Evolutionary conservation across 2,113 vertebrate genomes (phyloP).

Genomic region (Aptenodytes patagonicus): DNA sequence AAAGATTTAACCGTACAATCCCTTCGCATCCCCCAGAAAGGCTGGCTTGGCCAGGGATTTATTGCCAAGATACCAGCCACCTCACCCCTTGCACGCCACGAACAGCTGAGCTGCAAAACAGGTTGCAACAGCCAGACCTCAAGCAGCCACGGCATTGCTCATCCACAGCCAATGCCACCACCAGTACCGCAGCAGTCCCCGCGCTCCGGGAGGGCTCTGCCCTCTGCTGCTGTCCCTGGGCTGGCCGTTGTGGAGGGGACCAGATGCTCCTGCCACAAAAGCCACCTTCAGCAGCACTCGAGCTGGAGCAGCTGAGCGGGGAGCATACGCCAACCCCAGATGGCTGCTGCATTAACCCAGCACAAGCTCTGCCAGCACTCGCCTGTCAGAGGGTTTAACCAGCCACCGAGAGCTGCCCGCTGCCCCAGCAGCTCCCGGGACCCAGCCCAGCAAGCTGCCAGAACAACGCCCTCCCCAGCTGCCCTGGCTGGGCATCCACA

Average conservation of each 20-base stretch:
- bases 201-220: background rate
- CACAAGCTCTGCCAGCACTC: background rate
- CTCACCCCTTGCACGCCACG: background rate
- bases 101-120: background rate
- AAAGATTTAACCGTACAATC: background rate
- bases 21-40: background rate
- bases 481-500: background rate
- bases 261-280: background rate
- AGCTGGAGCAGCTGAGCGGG: background rate
- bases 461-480: rapidly evolving
- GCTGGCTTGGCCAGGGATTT: background rate
- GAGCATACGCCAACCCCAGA: rapidly evolving
- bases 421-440: background rate
- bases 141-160: background rate
- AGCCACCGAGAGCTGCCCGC: background rate
- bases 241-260: rapidly evolving
- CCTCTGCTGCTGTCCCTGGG: background rate
- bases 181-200: background rate
- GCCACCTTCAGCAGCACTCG: background rate
- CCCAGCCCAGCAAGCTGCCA: background rate
- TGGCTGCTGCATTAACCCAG: background rate
- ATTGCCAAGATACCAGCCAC: background rate
- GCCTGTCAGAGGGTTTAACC: background rate
- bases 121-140: background rate
- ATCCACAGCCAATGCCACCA: rapidly evolving